These are phyloP conservation scores for Therioaphis trifolii DNA, from an alignment of 2,888 invertebrate genomes.

Conservation along the genomic window DNA sequence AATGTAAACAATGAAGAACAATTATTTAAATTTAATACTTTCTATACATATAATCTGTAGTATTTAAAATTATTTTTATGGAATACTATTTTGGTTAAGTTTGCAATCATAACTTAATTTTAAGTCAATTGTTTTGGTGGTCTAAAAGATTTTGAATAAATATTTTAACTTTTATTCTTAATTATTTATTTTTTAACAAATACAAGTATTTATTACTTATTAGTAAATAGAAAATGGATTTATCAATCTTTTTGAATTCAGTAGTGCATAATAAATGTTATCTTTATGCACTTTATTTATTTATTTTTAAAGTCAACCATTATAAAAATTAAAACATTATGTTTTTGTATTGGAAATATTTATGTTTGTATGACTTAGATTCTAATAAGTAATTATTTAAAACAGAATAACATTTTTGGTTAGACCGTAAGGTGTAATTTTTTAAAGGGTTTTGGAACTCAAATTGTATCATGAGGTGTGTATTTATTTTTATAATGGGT, in stretches of 20 bases:
- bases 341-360: background rate
- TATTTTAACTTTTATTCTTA: background rate
- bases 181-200: background rate
- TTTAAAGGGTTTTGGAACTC: background rate
- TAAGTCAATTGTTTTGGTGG: slow-evolving; percentile 20
- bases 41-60: slow-evolving; percentile 4
- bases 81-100: background rate
- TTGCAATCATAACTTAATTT: slow-evolving; percentile 8
- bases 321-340: background rate
- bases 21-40: background rate
- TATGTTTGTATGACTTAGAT: background rate
- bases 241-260: background rate
- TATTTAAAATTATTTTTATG: slow-evolving; percentile 16
- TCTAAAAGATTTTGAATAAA: slow-evolving; percentile 16
- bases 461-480: background rate
- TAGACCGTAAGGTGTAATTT: slow-evolving; percentile 21
- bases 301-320: background rate
- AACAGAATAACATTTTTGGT: background rate
- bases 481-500: background rate
- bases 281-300: background rate
- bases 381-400: background rate
- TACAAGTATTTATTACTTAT: no score
- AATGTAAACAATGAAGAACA: background rate
- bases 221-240: no score
- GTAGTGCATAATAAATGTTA: background rate